Percentiles rank a stretch among this genome's conserved stretches.
phyloP scores from a whole-genome alignment of 2,113 vertebrate genomes.

The Erpornis zantholeuca region DNA sequence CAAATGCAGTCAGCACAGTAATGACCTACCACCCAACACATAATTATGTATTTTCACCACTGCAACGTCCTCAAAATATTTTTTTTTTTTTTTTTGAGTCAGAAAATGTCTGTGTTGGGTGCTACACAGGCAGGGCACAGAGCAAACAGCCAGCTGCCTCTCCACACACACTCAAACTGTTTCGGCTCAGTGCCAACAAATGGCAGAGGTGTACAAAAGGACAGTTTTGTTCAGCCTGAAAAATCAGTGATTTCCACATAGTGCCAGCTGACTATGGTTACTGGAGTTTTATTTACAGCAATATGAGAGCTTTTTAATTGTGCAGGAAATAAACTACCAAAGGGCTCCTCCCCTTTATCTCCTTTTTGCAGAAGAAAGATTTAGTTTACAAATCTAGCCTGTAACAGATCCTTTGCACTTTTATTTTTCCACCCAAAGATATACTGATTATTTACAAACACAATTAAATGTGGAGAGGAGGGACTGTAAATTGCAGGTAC shows the following conservation, averaged over 20 bases:
- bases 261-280: background rate
- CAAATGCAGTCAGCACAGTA: constrained; percentile 33
- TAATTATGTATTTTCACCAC: constrained; percentile 31
- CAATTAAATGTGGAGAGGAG: constrained; percentile 44
- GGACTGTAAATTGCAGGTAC: constrained; percentile 31
- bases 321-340: background rate
- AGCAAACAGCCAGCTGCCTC: background rate
- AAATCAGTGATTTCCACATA: background rate
- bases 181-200: background rate
- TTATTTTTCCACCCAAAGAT: constrained; percentile 25
- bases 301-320: constrained; percentile 20
- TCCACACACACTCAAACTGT: background rate
- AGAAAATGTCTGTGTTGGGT: background rate
- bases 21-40: constrained; percentile 1
- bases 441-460: constrained; percentile 47
- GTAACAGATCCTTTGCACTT: background rate
- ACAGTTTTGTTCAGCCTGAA: background rate
- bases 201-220: background rate
- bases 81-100: background rate
- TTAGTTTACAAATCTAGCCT: constrained; percentile 18
- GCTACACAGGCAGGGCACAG: background rate
- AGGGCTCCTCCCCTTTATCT: background rate
- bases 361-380: background rate
- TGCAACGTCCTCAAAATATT: background rate
- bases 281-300: constrained; percentile 19